These are phyloP conservation scores for Meiosimyza platycephala DNA, from an alignment of 2,888 invertebrate species.

Conservation along the genomic window DNA sequence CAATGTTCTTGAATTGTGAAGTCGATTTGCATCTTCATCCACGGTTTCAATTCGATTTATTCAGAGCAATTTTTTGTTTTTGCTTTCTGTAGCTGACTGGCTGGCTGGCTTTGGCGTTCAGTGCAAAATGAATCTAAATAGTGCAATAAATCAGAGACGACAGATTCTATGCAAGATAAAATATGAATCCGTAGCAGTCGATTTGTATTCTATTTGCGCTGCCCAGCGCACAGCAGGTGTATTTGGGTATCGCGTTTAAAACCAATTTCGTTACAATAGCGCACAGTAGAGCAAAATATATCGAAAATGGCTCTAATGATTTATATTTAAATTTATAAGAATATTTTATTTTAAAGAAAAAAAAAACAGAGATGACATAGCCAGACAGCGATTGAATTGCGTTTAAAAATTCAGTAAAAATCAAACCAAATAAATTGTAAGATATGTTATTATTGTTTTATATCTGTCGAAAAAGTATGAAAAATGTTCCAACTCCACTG, in stretches of 20 bases:
- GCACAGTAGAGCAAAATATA: too few relatives aligned
- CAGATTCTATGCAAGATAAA: constrained; percentile 45
- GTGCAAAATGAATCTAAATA: constrained; percentile 54
- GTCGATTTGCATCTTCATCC: constrained; percentile 27
- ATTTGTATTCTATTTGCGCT: constrained; percentile 34
- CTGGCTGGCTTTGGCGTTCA: background rate
- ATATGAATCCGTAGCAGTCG: constrained; percentile 28
- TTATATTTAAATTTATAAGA: too few relatives aligned
- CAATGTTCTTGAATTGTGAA: background rate
- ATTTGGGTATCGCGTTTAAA: constrained; percentile 12
- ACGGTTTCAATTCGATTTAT: constrained; percentile 23
- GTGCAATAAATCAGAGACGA: constrained; percentile 61
- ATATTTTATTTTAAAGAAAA: too few relatives aligned
- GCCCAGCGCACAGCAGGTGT: constrained; percentile 28
- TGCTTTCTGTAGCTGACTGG: background rate
- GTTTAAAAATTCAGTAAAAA: too few relatives aligned
- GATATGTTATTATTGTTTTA: too few relatives aligned
- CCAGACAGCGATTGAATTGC: too few relatives aligned
- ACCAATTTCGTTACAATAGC: constrained; percentile 15
- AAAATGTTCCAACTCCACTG: too few relatives aligned
- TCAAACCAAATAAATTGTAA: too few relatives aligned
- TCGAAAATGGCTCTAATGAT: too few relatives aligned
- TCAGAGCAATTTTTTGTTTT: constrained; percentile 5
- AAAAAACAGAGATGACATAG: too few relatives aligned
- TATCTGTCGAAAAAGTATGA: too few relatives aligned